A percentile compares a stretch with the other conserved stretches of the same genome.
These are phyloP conservation scores for Acanthaster planci DNA, from an alignment of 35 echinoderm and acorn worm genomes.

Conservation along the genomic window DNA sequence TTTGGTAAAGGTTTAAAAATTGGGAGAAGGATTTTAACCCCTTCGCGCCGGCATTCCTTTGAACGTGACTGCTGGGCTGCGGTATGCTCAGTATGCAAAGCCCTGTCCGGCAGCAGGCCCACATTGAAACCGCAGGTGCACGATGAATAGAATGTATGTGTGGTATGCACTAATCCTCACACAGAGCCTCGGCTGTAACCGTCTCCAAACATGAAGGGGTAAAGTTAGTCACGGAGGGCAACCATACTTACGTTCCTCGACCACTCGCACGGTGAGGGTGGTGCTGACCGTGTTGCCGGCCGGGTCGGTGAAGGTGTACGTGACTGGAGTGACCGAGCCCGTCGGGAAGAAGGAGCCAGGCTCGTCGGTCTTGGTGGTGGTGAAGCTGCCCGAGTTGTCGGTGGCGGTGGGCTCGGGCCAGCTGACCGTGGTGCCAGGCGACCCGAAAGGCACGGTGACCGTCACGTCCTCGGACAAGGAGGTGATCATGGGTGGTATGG, in stretches of 20 bases:
- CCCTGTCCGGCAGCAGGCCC: too few relatives aligned
- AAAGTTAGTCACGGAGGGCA: too few relatives aligned
- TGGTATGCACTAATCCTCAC: too few relatives aligned
- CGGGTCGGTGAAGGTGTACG: conserved; percentile 68
- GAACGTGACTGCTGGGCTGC: too few relatives aligned
- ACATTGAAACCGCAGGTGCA: too few relatives aligned
- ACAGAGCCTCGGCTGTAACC: too few relatives aligned
- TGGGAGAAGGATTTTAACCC: too few relatives aligned
- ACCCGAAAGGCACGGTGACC: conserved; percentile 25
- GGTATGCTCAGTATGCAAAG: too few relatives aligned
- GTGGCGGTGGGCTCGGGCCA: conserved; percentile 79
- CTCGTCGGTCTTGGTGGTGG: conserved; percentile 1
- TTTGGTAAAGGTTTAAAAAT: too few relatives aligned
- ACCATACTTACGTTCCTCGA: not conserved
- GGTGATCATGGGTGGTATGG: conserved; percentile 46
- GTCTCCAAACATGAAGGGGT: too few relatives aligned
- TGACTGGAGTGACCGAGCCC: conserved; percentile 39
- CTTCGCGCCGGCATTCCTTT: too few relatives aligned
- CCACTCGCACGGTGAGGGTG: conserved; percentile 56
- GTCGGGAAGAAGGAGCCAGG: conserved; percentile 60
- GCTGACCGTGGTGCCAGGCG: conserved; percentile 30
- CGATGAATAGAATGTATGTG: too few relatives aligned
- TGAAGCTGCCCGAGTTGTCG: conserved; percentile 53
- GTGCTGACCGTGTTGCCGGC: conserved; percentile 46
- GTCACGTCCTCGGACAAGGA: conserved; percentile 39